Percentiles rank a stretch among this genome's conserved stretches.
Conservation (phyloP, 2,888 invertebrate species). For the Platerodrilus igneus region DNA sequence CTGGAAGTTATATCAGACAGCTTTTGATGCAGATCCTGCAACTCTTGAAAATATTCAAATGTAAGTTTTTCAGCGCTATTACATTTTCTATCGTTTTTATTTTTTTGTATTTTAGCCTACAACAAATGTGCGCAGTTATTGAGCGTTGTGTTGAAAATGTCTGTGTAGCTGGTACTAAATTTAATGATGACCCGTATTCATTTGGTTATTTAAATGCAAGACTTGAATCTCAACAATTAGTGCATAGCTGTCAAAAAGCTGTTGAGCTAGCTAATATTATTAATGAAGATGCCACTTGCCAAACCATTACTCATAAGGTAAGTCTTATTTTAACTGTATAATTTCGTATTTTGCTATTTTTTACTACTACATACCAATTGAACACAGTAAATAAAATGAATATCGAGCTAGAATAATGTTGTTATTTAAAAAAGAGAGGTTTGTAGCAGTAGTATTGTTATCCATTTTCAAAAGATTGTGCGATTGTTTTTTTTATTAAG, state of each 20-base stretch:
- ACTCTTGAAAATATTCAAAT: slow-evolving; percentile 70
- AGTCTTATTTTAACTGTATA: background rate
- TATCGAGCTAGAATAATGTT: too few relatives aligned
- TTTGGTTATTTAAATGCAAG: slow-evolving; percentile 44
- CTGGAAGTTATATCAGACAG: slow-evolving; percentile 73
- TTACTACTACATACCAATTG: too few relatives aligned
- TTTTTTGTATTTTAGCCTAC: slow-evolving; percentile 54
- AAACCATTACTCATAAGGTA: slow-evolving; percentile 50
- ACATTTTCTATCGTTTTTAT: background rate
- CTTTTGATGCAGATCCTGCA: slow-evolving; percentile 80
- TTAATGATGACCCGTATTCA: slow-evolving; percentile 41
- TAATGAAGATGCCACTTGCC: slow-evolving; percentile 37
- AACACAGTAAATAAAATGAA: too few relatives aligned
- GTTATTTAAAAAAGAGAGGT: too few relatives aligned
- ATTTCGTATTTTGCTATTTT: background rate
- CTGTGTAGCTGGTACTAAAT: slow-evolving; percentile 50
- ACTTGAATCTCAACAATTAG: slow-evolving; percentile 48
- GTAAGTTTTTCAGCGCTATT: slow-evolving; percentile 42
- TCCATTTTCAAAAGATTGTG: too few relatives aligned
- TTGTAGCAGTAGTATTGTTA: too few relatives aligned
- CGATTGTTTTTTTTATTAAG: too few relatives aligned
- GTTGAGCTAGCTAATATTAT: slow-evolving; percentile 43
- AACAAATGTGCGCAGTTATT: slow-evolving; percentile 73
- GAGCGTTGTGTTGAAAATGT: slow-evolving; percentile 72
- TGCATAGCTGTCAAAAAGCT: slow-evolving; percentile 47